Percentiles rank a stretch among this genome's conserved stretches.
Conservation (phyloP, 1,140 invertebrate genomes). For the Copidosoma floridanum region DNA sequence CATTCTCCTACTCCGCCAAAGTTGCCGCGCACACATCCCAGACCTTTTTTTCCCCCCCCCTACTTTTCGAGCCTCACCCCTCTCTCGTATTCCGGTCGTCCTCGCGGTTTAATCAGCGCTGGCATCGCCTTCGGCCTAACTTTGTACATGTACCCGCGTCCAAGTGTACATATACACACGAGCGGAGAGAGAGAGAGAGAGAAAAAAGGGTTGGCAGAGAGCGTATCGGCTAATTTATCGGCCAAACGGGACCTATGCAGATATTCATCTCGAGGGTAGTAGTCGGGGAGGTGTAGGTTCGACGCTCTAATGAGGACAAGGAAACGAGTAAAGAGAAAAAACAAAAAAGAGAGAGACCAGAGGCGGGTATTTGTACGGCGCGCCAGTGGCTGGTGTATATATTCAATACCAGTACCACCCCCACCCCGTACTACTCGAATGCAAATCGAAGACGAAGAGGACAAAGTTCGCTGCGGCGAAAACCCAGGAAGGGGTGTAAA, state of each 20-base stretch:
- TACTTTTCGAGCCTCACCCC: background rate
- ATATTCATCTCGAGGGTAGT: too few relatives aligned
- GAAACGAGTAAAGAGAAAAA: background rate
- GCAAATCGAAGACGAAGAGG: slow-evolving; percentile 1
- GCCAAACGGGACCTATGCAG: background rate
- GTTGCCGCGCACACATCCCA: background rate
- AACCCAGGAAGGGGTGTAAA: too few relatives aligned
- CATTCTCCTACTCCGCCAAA: background rate
- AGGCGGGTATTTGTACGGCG: too few relatives aligned
- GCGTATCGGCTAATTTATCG: too few relatives aligned
- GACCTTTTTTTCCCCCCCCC: background rate
- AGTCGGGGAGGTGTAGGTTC: background rate
- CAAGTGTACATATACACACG: background rate
- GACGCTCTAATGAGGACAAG: slow-evolving; percentile 20
- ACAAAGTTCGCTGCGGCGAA: too few relatives aligned
- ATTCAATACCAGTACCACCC: too few relatives aligned
- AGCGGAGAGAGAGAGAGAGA: background rate
- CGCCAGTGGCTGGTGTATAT: too few relatives aligned
- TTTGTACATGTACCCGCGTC: background rate
- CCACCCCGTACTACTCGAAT: slow-evolving; percentile 1
- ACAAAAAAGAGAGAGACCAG: too few relatives aligned
- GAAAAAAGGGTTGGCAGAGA: background rate
- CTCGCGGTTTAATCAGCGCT: slow-evolving; percentile 39
- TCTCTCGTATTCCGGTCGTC: slow-evolving; percentile 33
- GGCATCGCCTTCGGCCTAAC: slow-evolving; percentile 18